Evolutionary conservation across 2,888 invertebrate species (phyloP).

Genomic region (Philereme transversata): DNA sequence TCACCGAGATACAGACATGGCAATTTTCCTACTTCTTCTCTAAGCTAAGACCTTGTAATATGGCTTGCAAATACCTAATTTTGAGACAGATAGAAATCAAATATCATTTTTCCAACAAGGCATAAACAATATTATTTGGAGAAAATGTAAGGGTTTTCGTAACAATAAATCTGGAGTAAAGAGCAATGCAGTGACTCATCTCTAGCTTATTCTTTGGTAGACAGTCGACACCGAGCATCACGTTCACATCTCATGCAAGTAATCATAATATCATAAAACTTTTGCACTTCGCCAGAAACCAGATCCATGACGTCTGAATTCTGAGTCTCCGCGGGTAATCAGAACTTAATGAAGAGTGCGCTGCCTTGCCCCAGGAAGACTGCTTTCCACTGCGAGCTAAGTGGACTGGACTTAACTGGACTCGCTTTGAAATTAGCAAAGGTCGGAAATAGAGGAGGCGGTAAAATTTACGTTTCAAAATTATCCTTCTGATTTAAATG

Average conservation of each 20-base stretch:
- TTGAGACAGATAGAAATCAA: too few species aligned
- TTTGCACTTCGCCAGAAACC: slow-evolving; percentile 78
- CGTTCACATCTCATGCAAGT: slow-evolving; percentile 74
- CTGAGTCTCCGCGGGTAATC: slow-evolving; percentile 74
- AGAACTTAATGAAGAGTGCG: slow-evolving; percentile 82
- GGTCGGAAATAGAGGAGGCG: too few species aligned
- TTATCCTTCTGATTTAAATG: too few species aligned
- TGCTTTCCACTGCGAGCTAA: slow-evolving; percentile 10
- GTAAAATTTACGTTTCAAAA: too few species aligned
- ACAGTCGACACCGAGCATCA: slow-evolving; percentile 48
- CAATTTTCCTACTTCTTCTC: background rate
- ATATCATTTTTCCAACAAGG: too few species aligned
- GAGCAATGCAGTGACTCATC: slow-evolving; percentile 37
- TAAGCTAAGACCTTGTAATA: too few species aligned
- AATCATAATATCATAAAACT: slow-evolving; percentile 82
- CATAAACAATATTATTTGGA: too few species aligned
- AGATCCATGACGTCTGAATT: slow-evolving; percentile 67
- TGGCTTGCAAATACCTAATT: too few species aligned
- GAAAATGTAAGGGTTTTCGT: too few species aligned
- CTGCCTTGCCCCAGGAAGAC: slow-evolving; percentile 34
- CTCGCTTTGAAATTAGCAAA: background rate
- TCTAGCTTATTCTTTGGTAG: slow-evolving; percentile 37
- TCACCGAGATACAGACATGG: slow-evolving; percentile 17
- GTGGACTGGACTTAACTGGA: background rate
- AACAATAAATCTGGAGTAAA: too few species aligned